Evolutionary conservation across 2,888 invertebrate species (phyloP).

Genomic region (Isotomurus palustris): DNA sequence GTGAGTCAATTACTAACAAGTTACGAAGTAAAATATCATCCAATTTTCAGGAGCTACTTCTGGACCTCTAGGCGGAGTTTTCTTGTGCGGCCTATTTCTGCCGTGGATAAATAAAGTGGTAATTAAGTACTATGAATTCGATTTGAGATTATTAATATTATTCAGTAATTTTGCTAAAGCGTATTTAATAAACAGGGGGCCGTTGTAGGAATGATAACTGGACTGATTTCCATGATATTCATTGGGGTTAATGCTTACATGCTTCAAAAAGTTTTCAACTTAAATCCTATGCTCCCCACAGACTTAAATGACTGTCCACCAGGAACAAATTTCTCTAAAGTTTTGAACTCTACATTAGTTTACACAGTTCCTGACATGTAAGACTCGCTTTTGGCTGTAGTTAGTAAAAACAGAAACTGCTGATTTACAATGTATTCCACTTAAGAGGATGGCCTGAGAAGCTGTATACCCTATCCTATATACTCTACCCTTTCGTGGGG

Average conservation of each 20-base stretch:
- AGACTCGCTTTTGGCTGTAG: neutral
- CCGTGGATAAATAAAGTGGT: slow-evolving; percentile 41
- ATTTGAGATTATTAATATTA: neutral
- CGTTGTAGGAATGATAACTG: slow-evolving; percentile 24
- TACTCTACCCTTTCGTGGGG: slow-evolving; percentile 40
- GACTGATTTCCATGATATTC: slow-evolving; percentile 25
- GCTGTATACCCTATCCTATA: slow-evolving; percentile 37
- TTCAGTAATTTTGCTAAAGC: neutral
- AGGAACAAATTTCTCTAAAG: slow-evolving; percentile 16
- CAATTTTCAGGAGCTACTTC: slow-evolving; percentile 12
- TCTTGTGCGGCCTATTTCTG: slow-evolving; percentile 39
- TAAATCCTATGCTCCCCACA: slow-evolving; percentile 23
- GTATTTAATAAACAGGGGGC: slow-evolving; percentile 28
- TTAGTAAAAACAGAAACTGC: neutral
- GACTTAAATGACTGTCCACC: slow-evolving; percentile 22
- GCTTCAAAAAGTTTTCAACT: slow-evolving; percentile 10
- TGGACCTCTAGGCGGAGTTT: slow-evolving; percentile 34
- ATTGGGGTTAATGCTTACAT: slow-evolving; percentile 19
- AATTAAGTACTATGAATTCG: slow-evolving; percentile 1
- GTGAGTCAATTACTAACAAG: neutral
- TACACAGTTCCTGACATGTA: slow-evolving; percentile 17
- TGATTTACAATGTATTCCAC: neutral
- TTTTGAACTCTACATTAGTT: slow-evolving; percentile 9
- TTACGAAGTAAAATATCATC: neutral
- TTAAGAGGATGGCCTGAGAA: slow-evolving; percentile 38